Conservation (phyloP, 2,113 vertebrate genomes). For the Corvus hawaiiensis region DNA sequence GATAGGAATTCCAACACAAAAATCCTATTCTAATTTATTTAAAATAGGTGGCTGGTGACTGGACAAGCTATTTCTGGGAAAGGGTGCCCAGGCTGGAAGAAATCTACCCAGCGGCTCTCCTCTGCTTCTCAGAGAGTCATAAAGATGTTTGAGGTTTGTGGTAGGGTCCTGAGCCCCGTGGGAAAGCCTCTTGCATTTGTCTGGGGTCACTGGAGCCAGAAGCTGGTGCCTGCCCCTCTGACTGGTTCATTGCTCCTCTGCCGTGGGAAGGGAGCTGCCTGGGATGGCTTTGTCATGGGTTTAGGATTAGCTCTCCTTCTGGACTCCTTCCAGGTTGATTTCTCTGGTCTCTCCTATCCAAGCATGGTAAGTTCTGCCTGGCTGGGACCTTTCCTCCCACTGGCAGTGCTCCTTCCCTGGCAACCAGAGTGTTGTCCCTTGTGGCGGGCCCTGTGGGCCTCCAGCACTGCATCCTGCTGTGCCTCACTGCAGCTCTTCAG, state of each 20-base stretch:
- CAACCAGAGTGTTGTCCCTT: not conserved
- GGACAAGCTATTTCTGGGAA: not conserved
- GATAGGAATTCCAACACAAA: not conserved
- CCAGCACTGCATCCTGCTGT: not conserved
- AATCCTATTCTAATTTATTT: not conserved
- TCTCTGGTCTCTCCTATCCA: not conserved
- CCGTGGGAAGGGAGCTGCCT: not conserved
- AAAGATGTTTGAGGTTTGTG: not conserved
- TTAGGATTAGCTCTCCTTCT: not conserved
- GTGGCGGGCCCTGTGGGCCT: not conserved
- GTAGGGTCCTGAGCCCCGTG: rapidly evolving
- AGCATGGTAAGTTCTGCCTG: not conserved
- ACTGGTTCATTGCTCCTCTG: not conserved
- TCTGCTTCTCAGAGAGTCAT: not conserved
- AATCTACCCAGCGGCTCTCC: not conserved
- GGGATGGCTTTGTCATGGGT: not conserved
- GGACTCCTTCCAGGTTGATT: not conserved
- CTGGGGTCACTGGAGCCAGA: not conserved
- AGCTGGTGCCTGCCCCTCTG: not conserved
- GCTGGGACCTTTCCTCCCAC: not conserved
- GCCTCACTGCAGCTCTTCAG: not conserved
- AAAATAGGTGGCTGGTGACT: not conserved
- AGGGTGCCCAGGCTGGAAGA: not conserved
- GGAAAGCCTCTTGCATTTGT: not conserved
- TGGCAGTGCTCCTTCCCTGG: rapidly evolving